Percentiles rank a stretch among this genome's conserved stretches.
Evolutionary conservation across 2,113 vertebrate genomes (phyloP).

Genomic region (Xenus cinereus): DNA sequence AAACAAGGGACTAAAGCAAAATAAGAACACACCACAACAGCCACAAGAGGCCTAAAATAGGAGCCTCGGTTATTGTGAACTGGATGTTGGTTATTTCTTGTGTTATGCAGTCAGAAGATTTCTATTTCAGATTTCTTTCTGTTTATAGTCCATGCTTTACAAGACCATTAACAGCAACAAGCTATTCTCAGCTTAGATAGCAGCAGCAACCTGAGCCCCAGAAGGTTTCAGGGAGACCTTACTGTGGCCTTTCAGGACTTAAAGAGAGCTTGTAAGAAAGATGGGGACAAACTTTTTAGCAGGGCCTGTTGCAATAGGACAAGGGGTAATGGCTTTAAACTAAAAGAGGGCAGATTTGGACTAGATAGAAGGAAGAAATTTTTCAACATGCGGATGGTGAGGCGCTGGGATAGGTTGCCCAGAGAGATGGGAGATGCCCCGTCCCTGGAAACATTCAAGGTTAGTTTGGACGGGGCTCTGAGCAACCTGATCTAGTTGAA

Average conservation of each 20-base stretch:
- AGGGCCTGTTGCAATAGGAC: not conserved
- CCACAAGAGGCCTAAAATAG: not conserved
- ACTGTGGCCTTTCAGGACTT: not conserved
- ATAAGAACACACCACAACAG: not conserved
- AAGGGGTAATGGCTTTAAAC: not conserved
- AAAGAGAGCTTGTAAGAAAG: not conserved
- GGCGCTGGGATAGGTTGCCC: not conserved
- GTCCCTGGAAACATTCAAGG: not conserved
- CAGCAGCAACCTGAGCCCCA: not conserved
- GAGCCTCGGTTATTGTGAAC: not conserved
- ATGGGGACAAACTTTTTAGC: not conserved
- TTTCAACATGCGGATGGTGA: not conserved
- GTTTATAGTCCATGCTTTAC: not conserved
- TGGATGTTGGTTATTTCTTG: conserved; percentile 9
- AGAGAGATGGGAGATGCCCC: not conserved
- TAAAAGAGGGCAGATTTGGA: not conserved
- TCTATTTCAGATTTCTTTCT: conserved; percentile 49
- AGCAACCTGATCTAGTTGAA: not conserved
- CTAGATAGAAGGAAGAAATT: not conserved
- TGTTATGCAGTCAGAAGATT: conserved; percentile 42
- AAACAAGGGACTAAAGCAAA: not conserved
- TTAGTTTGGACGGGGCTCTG: too few relatives aligned
- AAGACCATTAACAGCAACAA: conserved; percentile 23
- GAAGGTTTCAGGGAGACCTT: not conserved
- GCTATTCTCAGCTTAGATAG: conserved; percentile 5